Evolutionary conservation across 2,113 vertebrate species (phyloP), one percentile per base, ranked within the genome.

Genomic region (Megalops atlanticus): DNA sequence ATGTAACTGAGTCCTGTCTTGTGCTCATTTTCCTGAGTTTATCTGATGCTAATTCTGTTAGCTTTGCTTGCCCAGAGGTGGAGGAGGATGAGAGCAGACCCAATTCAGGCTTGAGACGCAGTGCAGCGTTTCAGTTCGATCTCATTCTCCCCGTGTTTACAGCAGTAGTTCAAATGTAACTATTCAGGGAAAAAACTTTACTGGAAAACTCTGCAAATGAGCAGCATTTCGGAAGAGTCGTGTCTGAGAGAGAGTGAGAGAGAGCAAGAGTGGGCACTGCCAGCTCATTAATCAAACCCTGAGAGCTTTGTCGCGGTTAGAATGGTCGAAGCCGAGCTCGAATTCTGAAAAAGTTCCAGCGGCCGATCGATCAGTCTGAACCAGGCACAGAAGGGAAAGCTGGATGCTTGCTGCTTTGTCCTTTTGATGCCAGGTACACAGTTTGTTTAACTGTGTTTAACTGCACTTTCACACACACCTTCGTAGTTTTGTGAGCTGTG

Each of bases 211-310:
- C n/a, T n/a, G n/a, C n/a, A n/a, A n/a, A n/a, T n/a, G n/a, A 24
- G 52, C 21, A n/a, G 21, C n/a, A 6, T 58, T n/a, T 24, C 21
- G 43, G 7, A 10, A 3, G 21, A 24, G 52, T 5, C 3, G 1
- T 8, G 18, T 5, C 5, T 4, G 52, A 58, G 52, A n/a, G 52
- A 1, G 24, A 24, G 52, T 4, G 47, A 16, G 47, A 12, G 11
- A 3, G 47, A n/a, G n/a, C n/a, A n/a, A n/a, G n/a, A 12, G 11
- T 2, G 47, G 2, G 3, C 47, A 16, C 47, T 15, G 47, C 16
- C 49, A 54, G 58, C 58, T 24, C 58, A 64, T 64, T 64, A 64
- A 64, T 64, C 58, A 64, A 64, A 64, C 58, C 24, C 58, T 27
- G 58, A n/a, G n/a, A 11, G 8, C 31, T 64, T 5, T 11, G n/a